Base-by-base conservation (phyloP, 2,113 vertebrate species). In the Equus przewalskii region DNA sequence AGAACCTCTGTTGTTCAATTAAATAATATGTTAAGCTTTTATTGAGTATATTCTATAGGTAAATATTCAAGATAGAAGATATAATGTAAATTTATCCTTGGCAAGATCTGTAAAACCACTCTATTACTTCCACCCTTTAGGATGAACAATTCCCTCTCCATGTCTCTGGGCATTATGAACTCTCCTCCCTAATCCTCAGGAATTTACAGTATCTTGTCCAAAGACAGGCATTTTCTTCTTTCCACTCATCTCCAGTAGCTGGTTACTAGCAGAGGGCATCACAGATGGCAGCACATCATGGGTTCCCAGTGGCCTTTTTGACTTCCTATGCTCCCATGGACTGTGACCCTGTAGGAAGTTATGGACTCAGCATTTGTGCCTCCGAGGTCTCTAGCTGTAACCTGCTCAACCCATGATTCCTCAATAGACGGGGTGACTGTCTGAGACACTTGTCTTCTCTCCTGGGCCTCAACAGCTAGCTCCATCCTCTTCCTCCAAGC, bases 131-230 rank as follows among this genome's bases (percentile, higher is more conserved):
- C 26, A 87, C 60, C 33, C 15, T 95, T 94, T 41, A 33, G 49
- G 67, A 87, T 62, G 81, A 89, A n/a, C 82, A 54, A 73, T 46
- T 0, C 26, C 8, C 2, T 56, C 22, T 62, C 82, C 41, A 41
- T 82, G 82, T 83, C 94, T 83, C 49, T 62, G 65, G 16, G 30
- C 46, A 76, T 75, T 92, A 69, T 87, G 28, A 97, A 58, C 8
- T 62, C 12, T 44, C 51, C 65, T 94, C 87, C 21, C 16, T 90
- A 56, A 58, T 81, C 58, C 41, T 83, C 36, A 44, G 30, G 46
- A 90, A 96, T 91, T 84, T 94, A n/a, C 13, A 76, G 15, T 22
- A 51, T 58, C 51, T 76, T 91, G 5, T 30, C 36, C 49, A 82
- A 67, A 86, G 36, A 60, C 18, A 54, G 69, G 2, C 7, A 9